Evolutionary conservation across 2,113 vertebrate species (phyloP).

Genomic region (Romanogobio albipinnatus): DNA sequence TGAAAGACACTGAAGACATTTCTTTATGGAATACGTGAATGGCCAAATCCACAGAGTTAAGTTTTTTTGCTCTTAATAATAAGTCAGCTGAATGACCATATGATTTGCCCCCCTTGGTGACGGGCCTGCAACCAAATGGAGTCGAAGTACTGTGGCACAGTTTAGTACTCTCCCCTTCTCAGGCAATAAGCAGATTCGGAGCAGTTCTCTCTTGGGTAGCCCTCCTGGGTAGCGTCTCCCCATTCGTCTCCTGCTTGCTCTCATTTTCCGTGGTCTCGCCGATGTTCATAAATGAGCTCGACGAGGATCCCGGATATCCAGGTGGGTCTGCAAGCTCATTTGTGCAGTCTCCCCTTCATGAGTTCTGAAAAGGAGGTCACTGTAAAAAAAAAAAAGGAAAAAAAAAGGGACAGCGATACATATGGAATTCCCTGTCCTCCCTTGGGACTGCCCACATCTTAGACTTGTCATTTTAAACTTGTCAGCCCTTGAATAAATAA

Average conservation of each 20-base stretch:
- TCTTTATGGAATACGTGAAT: too few species aligned
- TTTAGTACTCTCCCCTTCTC: neutral
- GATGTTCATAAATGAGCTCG: neutral
- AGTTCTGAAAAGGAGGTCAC: neutral
- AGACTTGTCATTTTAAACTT: neutral
- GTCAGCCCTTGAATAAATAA: neutral
- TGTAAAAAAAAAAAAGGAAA: neutral
- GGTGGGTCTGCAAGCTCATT: neutral
- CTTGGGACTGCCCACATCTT: neutral
- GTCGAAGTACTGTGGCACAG: neutral
- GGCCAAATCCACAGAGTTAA: too few species aligned
- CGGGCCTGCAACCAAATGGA: neutral
- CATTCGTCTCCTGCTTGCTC: neutral
- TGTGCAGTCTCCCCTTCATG: neutral
- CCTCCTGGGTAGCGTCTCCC: neutral
- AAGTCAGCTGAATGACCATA: too few species aligned
- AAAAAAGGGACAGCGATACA: neutral
- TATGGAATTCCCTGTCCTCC: neutral
- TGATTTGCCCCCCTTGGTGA: too few species aligned
- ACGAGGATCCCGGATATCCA: neutral
- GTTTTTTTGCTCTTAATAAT: too few species aligned
- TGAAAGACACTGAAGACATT: too few species aligned
- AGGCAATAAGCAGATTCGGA: neutral
- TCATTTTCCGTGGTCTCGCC: neutral
- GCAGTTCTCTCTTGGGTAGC: neutral